Percentiles rank a stretch among this genome's conserved stretches.
phyloP scores from a whole-genome alignment of 2,797 vertebrate species.

The Sus cebifrons region DNA sequence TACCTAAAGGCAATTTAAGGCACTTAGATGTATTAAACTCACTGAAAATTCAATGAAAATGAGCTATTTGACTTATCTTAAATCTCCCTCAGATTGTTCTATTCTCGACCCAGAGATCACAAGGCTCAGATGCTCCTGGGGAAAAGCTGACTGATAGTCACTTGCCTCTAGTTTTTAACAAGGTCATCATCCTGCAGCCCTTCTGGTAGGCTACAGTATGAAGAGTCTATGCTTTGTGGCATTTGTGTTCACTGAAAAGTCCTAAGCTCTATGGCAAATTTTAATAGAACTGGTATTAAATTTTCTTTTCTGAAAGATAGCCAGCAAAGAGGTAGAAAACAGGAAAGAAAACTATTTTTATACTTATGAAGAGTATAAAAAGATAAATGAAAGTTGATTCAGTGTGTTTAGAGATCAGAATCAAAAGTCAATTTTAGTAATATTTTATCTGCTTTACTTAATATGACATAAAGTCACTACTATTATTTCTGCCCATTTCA shows the following conservation, averaged over 20 bases:
- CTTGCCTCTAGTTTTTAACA: neutral
- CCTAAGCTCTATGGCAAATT: neutral
- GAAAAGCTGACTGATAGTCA: neutral
- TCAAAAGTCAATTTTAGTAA: slow-evolving; percentile 53
- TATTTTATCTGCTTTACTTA: slow-evolving; percentile 12
- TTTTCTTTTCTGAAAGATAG: neutral
- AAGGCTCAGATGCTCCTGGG: neutral
- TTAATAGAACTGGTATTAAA: neutral
- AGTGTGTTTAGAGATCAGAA: neutral
- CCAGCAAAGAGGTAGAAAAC: neutral
- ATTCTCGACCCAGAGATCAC: neutral
- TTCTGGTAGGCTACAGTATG: too few species aligned
- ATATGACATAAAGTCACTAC: neutral
- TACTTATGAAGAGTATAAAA: neutral
- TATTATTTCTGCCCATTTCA: neutral
- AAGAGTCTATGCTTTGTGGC: neutral
- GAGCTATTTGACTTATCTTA: neutral
- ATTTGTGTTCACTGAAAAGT: neutral
- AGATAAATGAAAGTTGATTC: neutral
- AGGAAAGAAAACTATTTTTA: neutral
- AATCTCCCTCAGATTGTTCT: neutral
- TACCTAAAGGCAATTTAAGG: neutral
- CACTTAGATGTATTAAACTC: neutral
- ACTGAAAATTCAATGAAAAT: neutral
- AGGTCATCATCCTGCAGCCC: neutral